Evolutionary conservation across 1,140 invertebrate species (phyloP).

Genomic region (Akabosia matsudoensis): DNA sequence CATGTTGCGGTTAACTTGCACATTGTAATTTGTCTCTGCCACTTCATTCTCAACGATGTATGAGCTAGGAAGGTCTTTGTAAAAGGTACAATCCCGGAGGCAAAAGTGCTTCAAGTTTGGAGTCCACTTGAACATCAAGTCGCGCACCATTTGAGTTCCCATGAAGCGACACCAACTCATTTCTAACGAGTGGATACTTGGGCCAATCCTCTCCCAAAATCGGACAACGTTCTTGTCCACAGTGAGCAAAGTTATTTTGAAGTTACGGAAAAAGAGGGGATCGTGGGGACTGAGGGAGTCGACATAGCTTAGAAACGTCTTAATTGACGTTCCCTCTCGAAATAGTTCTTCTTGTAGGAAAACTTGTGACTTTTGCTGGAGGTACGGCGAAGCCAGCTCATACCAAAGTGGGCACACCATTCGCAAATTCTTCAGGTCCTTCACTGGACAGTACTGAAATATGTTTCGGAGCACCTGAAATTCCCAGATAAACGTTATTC

Average conservation of each 20-base stretch:
- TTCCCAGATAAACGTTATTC: background rate
- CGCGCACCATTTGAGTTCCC: conserved; percentile 22
- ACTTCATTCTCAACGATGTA: conserved; percentile 4
- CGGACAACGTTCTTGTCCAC: background rate
- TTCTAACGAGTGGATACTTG: conserved; percentile 26
- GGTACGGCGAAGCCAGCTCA: conserved; percentile 15
- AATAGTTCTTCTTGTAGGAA: conserved; percentile 14
- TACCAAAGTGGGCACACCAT: conserved; percentile 22
- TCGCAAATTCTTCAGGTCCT: conserved; percentile 25
- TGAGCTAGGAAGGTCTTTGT: conserved; percentile 4
- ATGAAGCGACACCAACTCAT: conserved; percentile 27
- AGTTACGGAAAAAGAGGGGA: conserved; percentile 27
- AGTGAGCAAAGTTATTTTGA: conserved; percentile 27
- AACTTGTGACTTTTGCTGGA: conserved; percentile 29
- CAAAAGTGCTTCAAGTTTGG: conserved; percentile 22
- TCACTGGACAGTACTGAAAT: conserved; percentile 20
- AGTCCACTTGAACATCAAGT: conserved; percentile 30
- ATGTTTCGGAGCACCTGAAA: conserved; percentile 29
- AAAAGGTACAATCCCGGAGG: conserved; percentile 31
- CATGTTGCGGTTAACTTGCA: conserved; percentile 29
- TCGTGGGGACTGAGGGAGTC: background rate
- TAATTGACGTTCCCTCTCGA: background rate
- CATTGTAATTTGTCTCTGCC: conserved; percentile 14
- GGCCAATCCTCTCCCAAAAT: conserved; percentile 31
- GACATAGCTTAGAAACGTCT: background rate